These are phyloP conservation scores for Knipowitschia caucasica DNA, from an alignment of 2,797 vertebrate species.

Conservation along the genomic window DNA sequence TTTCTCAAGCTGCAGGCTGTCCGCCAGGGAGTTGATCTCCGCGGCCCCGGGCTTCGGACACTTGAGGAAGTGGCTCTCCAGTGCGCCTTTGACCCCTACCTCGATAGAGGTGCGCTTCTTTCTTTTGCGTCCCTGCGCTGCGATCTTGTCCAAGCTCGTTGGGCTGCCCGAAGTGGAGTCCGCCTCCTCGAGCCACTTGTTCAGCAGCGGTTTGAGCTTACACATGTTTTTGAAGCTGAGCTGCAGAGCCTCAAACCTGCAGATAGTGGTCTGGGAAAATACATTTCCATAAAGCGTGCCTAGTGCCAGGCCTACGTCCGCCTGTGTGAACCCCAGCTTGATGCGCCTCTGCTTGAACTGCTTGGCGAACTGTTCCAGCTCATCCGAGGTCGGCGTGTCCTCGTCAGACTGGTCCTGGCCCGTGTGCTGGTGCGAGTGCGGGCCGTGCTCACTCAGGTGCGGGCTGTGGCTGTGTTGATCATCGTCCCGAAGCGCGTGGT, in stretches of 20 bases:
- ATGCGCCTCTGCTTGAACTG: slow-evolving; percentile 97
- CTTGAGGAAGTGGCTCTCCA: slow-evolving; percentile 99
- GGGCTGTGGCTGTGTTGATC: slow-evolving; percentile 84
- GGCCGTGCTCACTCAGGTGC: slow-evolving; percentile 82
- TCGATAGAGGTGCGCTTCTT: slow-evolving; percentile 99
- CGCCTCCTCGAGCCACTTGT: slow-evolving; percentile 99
- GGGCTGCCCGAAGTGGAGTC: slow-evolving; percentile 96
- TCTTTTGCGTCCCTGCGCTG: slow-evolving; percentile 93
- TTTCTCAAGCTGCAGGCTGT: slow-evolving; percentile 98
- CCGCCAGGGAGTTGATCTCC: slow-evolving; percentile 95
- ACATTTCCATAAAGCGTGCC: slow-evolving; percentile 94
- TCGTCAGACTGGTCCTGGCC: slow-evolving; percentile 94
- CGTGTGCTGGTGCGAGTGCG: slow-evolving; percentile 74
- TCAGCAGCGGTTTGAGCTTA: slow-evolving; percentile 96
- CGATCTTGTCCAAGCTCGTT: slow-evolving; percentile 98
- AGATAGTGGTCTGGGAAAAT: slow-evolving; percentile 98
- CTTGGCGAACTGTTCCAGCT: slow-evolving; percentile 98
- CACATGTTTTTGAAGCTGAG: slow-evolving; percentile 99
- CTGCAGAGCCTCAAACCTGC: slow-evolving; percentile 97
- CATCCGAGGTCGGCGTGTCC: slow-evolving; percentile 97
- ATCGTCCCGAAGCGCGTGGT: slow-evolving; percentile 81
- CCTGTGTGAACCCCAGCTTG: slow-evolving; percentile 96
- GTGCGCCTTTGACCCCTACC: slow-evolving; percentile 96
- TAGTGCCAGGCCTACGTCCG: slow-evolving; percentile 91
- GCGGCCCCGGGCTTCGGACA: slow-evolving; percentile 95